Conservation (phyloP, 2,888 invertebrate genomes). For the Melikaiella ostensackeni region DNA sequence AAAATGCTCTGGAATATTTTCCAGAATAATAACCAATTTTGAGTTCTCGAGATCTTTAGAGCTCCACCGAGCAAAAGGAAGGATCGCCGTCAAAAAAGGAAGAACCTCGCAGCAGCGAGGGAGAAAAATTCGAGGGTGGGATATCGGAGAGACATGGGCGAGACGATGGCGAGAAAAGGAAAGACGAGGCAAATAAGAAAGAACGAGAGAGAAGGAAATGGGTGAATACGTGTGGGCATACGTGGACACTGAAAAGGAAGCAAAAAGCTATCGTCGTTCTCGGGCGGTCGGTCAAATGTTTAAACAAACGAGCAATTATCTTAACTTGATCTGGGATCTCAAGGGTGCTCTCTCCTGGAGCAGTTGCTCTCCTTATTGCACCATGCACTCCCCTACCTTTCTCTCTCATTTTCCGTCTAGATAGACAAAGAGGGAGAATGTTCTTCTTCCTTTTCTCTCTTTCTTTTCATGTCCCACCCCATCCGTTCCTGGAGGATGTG, state of each 20-base stretch:
- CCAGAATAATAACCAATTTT: not conserved
- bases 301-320: constrained; percentile 77
- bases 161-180: constrained; percentile 62
- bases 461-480: constrained; percentile 22
- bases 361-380: constrained; percentile 49
- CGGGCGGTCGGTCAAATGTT: constrained; percentile 70
- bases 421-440: constrained; percentile 41
- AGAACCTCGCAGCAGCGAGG: constrained; percentile 10
- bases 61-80: not conserved
- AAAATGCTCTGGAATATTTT: not conserved
- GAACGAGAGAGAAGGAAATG: constrained; percentile 42
- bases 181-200: constrained; percentile 51
- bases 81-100: constrained; percentile 8
- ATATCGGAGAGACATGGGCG: constrained; percentile 40
- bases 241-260: constrained; percentile 48
- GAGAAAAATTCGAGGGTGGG: constrained; percentile 41
- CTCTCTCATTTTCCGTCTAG: constrained; percentile 52
- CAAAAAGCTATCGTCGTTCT: constrained; percentile 58
- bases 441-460: constrained; percentile 50
- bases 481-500: not conserved
- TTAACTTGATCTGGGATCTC: constrained; percentile 74
- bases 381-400: constrained; percentile 44
- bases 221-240: constrained; percentile 43
- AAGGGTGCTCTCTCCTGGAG: constrained; percentile 51
- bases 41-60: not conserved